Percentiles rank a stretch among this genome's conserved stretches.
Evolutionary conservation across 2,888 invertebrate species (phyloP).

Genomic region (Scaptomyza tumidula): DNA sequence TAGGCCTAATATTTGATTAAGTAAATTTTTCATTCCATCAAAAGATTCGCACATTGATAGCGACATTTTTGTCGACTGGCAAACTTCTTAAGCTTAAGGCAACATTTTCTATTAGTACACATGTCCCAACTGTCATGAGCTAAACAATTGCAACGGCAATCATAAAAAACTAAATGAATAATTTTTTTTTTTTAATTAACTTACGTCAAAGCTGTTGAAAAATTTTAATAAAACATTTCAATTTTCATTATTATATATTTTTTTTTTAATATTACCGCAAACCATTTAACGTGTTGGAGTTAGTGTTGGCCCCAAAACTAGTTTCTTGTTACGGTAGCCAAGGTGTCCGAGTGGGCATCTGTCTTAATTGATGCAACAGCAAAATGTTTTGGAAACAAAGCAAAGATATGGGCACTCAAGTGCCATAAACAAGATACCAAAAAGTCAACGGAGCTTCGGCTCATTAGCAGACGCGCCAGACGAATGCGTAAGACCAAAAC

Average conservation of each 20-base stretch:
- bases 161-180: slow-evolving; percentile 3
- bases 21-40: too few species aligned
- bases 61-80: slow-evolving; percentile 39
- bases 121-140: slow-evolving; percentile 58
- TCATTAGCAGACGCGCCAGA: slow-evolving; percentile 56
- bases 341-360: slow-evolving; percentile 34
- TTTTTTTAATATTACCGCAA: slow-evolving; percentile 31
- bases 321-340: slow-evolving; percentile 42
- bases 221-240: slow-evolving; percentile 77
- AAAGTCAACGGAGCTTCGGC: slow-evolving; percentile 50
- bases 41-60: neutral
- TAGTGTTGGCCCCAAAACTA: slow-evolving; percentile 30
- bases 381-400: slow-evolving; percentile 73
- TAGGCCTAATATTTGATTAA: too few species aligned
- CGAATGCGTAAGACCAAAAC: slow-evolving; percentile 15
- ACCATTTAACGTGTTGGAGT: slow-evolving; percentile 36
- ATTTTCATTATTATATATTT: slow-evolving; percentile 51
- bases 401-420: slow-evolving; percentile 56
- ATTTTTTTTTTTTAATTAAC: slow-evolving; percentile 68
- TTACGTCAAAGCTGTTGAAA: slow-evolving; percentile 70
- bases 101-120: slow-evolving; percentile 36
- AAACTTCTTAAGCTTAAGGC: slow-evolving; percentile 1
- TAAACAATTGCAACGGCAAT: slow-evolving; percentile 49
- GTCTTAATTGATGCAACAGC: slow-evolving; percentile 68
- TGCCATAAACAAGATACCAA: slow-evolving; percentile 62